Evolutionary conservation across 37 sponge, comb jelly and placozoan genomes (phyloP).

Genomic region (Dysidea cf. avara): DNA sequence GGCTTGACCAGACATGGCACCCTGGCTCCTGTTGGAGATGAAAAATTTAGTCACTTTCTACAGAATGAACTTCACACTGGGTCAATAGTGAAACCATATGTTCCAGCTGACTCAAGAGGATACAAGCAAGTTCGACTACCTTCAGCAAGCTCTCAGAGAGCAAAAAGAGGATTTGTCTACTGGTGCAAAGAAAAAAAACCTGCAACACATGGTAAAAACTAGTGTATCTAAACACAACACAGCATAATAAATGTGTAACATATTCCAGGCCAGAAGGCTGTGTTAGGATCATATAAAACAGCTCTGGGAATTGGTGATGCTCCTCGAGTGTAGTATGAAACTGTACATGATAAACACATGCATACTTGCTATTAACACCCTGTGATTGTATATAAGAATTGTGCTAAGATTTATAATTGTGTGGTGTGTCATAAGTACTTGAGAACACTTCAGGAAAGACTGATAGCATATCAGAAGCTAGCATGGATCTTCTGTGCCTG

Average conservation of each 20-base stretch:
- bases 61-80: slow-evolving; percentile 29
- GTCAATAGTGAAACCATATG: slow-evolving; percentile 18
- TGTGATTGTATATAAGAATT: background rate
- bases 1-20: slow-evolving; percentile 24
- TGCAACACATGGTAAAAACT: slow-evolving; percentile 4
- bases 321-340: background rate
- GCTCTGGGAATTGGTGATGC: slow-evolving; percentile 45
- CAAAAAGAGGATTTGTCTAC: slow-evolving; percentile 52
- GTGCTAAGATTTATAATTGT: background rate
- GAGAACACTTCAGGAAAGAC: slow-evolving; percentile 15
- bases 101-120: slow-evolving; percentile 43
- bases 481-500: slow-evolving; percentile 70
- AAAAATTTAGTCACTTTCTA: slow-evolving; percentile 42
- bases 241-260: too few species aligned
- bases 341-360: background rate
- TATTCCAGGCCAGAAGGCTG: background rate
- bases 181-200: slow-evolving; percentile 31
- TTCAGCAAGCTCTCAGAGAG: slow-evolving; percentile 42
- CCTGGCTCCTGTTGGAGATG: slow-evolving; percentile 48
- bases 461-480: slow-evolving; percentile 73
- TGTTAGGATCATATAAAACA: slow-evolving; percentile 42
- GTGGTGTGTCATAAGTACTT: slow-evolving; percentile 38
- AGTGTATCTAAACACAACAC: too few species aligned
- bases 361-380: background rate
- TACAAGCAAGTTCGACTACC: slow-evolving; percentile 1